Base-by-base conservation (phyloP, 2,797 vertebrate genomes). In the Rhinatrema bivittatum region DNA sequence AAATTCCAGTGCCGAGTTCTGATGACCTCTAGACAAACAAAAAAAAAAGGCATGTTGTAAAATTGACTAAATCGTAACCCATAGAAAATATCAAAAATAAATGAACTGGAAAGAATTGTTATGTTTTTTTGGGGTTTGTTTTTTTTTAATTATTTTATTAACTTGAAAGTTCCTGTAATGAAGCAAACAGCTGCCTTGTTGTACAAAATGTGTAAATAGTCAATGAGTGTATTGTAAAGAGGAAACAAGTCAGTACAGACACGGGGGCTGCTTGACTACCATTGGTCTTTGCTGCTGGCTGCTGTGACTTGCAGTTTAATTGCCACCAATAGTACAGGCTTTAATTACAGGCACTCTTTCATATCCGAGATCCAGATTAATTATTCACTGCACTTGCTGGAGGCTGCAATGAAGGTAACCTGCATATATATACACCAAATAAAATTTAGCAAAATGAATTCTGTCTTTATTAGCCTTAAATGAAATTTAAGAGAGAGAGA, bases 141-240 rank as follows among this genome's bases (percentile, higher is more conserved):
- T n/a, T n/a, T n/a, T n/a, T n/a, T n/a, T 50, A 31, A 5, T 31
- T 42, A 42, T 39, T 29, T 15, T 46, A 62, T 42, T 44, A 43
- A 16, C 62, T 72, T 58, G 68, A 65, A 72, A 72, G 58, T 54
- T 69, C 58, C 60, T 36, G 34, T 67, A 74, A 72, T 68, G 47
- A 78, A 79, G 63, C 50, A 55, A 77, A 86, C 76, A 83, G 64
- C 69, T 31, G 84, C 78, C 81, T 81, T 73, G 78, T 88, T 91
- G 82, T 91, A 65, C 30, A 23, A 50, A 68, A 71, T 76, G 80
- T 82, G 79, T 89, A 83, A 92, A 90, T 87, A 83, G 84, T 89
- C 87, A 91, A 88, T 88, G 87, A 76, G 67, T 65, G 70, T 78
- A 75, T 85, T 93, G 87, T 91, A 60, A 61, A 54, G 65, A 46